These are phyloP conservation scores for Dermatophagoides farinae DNA, from an alignment of 1,140 invertebrate genomes.

Conservation along the genomic window DNA sequence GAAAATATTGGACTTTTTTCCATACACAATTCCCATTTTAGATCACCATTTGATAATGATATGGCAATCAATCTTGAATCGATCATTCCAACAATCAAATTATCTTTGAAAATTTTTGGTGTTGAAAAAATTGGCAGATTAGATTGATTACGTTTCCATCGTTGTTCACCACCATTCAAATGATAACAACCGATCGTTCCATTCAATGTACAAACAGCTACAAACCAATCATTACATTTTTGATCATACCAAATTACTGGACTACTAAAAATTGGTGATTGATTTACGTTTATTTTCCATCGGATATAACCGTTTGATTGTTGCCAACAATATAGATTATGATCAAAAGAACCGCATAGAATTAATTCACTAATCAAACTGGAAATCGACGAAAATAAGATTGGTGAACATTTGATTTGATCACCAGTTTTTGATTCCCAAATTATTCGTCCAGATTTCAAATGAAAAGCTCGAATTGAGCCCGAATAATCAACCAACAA, in stretches of 20 bases:
- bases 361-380: neutral
- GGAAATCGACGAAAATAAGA: neutral
- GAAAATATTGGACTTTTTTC: neutral
- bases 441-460: neutral
- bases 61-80: neutral
- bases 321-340: neutral
- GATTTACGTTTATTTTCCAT: neutral
- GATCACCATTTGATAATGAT: neutral
- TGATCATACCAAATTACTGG: neutral
- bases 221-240: neutral
- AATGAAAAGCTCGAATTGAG: neutral
- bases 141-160: neutral
- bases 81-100: neutral
- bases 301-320: neutral
- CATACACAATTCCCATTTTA: neutral
- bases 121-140: neutral
- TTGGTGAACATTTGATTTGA: neutral
- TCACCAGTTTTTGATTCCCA: neutral
- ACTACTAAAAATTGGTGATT: neutral
- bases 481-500: neutral
- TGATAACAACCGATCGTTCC: neutral
- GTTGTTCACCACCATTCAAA: neutral
- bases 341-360: neutral
- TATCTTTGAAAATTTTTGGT: neutral
- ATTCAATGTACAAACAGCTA: neutral